phyloP scores from a whole-genome alignment of 2,888 invertebrate species.

The Auanema freiburgensis region DNA sequence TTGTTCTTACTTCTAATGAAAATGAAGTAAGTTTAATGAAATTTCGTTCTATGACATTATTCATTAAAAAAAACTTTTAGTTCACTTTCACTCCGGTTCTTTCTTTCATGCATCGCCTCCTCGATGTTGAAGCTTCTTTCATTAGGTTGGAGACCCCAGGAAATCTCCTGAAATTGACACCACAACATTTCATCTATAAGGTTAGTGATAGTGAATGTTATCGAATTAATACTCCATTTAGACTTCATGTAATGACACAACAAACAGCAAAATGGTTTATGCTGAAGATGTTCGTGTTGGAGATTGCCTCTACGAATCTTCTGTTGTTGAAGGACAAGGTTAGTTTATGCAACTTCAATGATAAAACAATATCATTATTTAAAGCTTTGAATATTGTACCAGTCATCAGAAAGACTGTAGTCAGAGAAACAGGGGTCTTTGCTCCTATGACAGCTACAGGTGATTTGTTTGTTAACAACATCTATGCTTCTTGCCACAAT shows the following conservation, averaged over 20 bases:
- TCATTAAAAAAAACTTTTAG: constrained; percentile 18
- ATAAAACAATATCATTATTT: constrained; percentile 3
- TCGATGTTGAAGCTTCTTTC: constrained; percentile 45
- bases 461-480: constrained; percentile 51
- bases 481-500: constrained; percentile 57
- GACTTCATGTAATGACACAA: constrained; percentile 26
- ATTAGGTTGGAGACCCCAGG: constrained; percentile 39
- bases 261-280: constrained; percentile 36
- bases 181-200: constrained; percentile 57
- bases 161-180: constrained; percentile 41
- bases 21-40: constrained; percentile 27
- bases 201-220: constrained; percentile 10
- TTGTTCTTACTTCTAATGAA: constrained; percentile 43
- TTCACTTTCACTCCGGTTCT: constrained; percentile 43
- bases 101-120: constrained; percentile 50
- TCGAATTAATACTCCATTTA: constrained; percentile 12
- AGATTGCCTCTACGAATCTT: constrained; percentile 44
- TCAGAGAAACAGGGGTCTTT: constrained; percentile 46
- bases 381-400: constrained; percentile 25
- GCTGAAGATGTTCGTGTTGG: constrained; percentile 49
- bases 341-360: not conserved
- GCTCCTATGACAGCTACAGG: constrained; percentile 56
- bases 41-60: not conserved
- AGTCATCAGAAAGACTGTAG: constrained; percentile 26
- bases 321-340: constrained; percentile 22